A percentile compares a stretch with the other conserved stretches of the same genome.
phyloP scores from a whole-genome alignment of 2,888 invertebrate species.

The Agrenia bidenticulata region DNA sequence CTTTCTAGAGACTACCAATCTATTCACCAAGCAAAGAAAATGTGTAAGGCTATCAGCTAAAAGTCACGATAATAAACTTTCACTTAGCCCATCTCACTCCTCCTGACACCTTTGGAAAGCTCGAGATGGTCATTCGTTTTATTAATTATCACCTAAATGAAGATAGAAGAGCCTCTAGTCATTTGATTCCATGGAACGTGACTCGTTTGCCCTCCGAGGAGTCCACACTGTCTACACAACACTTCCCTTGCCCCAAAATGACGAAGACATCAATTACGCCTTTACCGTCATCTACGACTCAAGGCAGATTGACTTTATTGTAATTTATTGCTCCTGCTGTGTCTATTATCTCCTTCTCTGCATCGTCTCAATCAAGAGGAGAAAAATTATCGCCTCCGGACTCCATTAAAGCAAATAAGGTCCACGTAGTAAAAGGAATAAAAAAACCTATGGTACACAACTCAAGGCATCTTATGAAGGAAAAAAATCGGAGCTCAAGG shows the following conservation, averaged over 20 bases:
- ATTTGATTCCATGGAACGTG: neutral
- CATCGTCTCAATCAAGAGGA: no score
- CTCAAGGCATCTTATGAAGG: no score
- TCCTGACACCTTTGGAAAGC: constrained; percentile 2
- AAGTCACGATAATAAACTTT: constrained; percentile 4
- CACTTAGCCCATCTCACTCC: constrained; percentile 2
- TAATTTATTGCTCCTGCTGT: no score
- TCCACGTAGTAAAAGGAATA: no score
- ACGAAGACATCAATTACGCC: neutral
- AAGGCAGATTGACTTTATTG: no score
- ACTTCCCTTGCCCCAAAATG: neutral
- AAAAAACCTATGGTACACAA: no score
- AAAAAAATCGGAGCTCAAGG: no score
- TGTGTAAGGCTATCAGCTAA: neutral
- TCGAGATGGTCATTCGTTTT: constrained; percentile 4
- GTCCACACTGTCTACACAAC: neutral
- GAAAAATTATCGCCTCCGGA: no score
- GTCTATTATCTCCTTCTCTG: no score
- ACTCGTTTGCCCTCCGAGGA: neutral
- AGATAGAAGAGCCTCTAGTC: neutral
- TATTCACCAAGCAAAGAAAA: no score
- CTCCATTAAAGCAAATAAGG: no score
- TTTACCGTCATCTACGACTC: neutral
- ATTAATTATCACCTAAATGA: constrained; percentile 3
- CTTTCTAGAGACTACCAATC: neutral